Evolutionary conservation across 2,888 invertebrate species (phyloP).

Genomic region (Cosmia trapezina): DNA sequence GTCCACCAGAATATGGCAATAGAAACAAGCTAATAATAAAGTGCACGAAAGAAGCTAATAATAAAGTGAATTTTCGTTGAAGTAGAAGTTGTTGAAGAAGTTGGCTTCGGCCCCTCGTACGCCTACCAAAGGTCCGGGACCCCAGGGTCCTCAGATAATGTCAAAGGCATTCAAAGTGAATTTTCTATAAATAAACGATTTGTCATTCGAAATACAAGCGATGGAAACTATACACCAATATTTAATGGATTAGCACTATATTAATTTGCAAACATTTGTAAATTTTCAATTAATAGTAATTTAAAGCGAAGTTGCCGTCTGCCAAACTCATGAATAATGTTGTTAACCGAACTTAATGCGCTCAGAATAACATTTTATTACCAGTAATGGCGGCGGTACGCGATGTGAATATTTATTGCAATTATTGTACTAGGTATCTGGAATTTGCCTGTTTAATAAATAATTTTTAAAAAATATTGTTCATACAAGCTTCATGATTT

Average conservation of each 20-base stretch:
- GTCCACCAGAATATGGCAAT: too few relatives aligned
- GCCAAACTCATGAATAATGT: slow-evolving; percentile 69
- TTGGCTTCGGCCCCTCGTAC: too few relatives aligned
- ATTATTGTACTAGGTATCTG: slow-evolving; percentile 17
- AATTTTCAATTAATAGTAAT: slow-evolving; percentile 58
- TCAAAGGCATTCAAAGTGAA: neutral
- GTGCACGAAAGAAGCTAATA: too few relatives aligned
- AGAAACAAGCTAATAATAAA: too few relatives aligned
- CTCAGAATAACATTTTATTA: slow-evolving; percentile 70
- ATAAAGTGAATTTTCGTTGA: too few relatives aligned
- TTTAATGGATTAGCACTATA: slow-evolving; percentile 47
- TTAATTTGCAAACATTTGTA: slow-evolving; percentile 37
- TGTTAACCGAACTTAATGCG: slow-evolving; percentile 72
- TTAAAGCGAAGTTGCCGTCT: slow-evolving; percentile 41
- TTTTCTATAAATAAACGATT: neutral
- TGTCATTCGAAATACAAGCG: neutral
- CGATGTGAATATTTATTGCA: slow-evolving; percentile 61
- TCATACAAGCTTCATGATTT: neutral
- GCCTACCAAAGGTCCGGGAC: too few relatives aligned
- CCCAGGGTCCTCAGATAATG: neutral
- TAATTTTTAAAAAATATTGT: neutral
- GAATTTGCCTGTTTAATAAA: slow-evolving; percentile 27
- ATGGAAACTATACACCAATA: neutral
- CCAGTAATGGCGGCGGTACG: slow-evolving; percentile 65
- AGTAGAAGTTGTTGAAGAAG: too few relatives aligned